Evolutionary conservation across 2,113 vertebrate species (phyloP).

Genomic region (Lipotes vexillifer): DNA sequence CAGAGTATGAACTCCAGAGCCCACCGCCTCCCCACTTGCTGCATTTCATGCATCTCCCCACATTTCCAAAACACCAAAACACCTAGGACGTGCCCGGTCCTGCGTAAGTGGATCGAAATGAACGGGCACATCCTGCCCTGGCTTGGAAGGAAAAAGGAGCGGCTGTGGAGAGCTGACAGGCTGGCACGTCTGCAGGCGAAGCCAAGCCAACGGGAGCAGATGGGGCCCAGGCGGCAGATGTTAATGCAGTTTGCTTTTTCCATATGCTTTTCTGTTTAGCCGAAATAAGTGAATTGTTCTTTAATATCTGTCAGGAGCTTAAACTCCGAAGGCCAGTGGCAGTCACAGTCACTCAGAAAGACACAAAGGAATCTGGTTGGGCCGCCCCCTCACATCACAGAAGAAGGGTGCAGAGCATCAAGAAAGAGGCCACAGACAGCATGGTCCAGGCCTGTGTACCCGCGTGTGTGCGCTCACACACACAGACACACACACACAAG

Average conservation of each 20-base stretch:
- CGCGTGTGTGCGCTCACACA: fast-evolving
- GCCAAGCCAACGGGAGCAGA: conserved; percentile 76
- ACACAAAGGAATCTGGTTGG: not conserved
- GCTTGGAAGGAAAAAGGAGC: conserved; percentile 32
- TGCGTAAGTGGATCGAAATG: not conserved
- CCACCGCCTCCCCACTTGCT: fast-evolving
- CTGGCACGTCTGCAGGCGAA: conserved; percentile 69
- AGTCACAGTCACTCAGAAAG: not conserved
- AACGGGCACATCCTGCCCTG: not conserved
- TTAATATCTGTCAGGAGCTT: conserved; percentile 69
- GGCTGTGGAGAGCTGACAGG: conserved; percentile 41
- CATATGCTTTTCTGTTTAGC: conserved; percentile 77
- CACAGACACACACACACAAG: not conserved
- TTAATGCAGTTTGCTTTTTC: conserved; percentile 72
- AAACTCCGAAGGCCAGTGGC: conserved; percentile 54
- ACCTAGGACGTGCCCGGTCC: not conserved
- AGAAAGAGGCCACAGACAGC: not conserved
- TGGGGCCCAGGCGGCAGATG: conserved; percentile 77
- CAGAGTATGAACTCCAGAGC: not conserved
- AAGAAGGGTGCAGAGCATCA: not conserved
- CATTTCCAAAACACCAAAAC: not conserved
- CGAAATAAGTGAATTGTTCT: conserved; percentile 75
- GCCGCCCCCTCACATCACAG: not conserved
- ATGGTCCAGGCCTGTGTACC: fast-evolving
- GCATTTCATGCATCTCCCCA: fast-evolving